Percentiles rank a stretch among this genome's conserved stretches.
Evolutionary conservation across 2,888 invertebrate species (phyloP).

Genomic region (Troilus luridus): DNA sequence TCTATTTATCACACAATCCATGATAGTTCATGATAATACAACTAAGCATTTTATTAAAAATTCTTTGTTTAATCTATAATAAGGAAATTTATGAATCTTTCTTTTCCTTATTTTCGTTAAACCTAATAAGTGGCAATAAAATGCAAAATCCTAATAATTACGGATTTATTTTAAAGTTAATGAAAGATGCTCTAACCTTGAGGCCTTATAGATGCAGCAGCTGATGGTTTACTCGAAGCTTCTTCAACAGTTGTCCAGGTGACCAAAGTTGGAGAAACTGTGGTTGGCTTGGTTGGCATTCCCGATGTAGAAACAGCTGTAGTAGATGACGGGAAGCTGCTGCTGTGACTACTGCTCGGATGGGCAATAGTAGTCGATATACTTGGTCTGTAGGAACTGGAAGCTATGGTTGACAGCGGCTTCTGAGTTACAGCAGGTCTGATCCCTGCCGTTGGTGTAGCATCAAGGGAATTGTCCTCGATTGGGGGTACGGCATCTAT

Average conservation of each 20-base stretch:
- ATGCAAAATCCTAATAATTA: not conserved
- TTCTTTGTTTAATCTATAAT: not conserved
- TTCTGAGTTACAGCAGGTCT: slow-evolving; percentile 66
- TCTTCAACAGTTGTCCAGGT: slow-evolving; percentile 71
- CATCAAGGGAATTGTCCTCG: slow-evolving; percentile 75
- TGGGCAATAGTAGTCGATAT: not conserved
- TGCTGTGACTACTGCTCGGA: not conserved
- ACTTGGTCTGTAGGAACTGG: not conserved
- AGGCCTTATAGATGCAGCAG: slow-evolving; percentile 58
- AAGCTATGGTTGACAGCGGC: slow-evolving; percentile 52
- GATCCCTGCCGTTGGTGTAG: slow-evolving; percentile 67
- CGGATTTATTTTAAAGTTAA: not conserved
- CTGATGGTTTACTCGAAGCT: slow-evolving; percentile 67
- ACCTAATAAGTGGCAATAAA: not conserved
- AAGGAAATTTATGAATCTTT: not conserved
- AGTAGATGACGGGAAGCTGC: not conserved
- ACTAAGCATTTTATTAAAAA: not conserved
- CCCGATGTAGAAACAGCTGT: not conserved
- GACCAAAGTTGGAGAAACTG: slow-evolving; percentile 67
- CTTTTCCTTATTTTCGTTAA: not conserved
- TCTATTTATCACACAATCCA: not conserved
- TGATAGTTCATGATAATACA: not conserved
- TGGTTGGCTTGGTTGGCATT: slow-evolving; percentile 43
- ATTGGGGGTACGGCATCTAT: slow-evolving; percentile 65
- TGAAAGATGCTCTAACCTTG: slow-evolving; percentile 56